These are phyloP conservation scores for Tridacna gigas DNA, from an alignment of 2,888 invertebrate species.

Conservation along the genomic window DNA sequence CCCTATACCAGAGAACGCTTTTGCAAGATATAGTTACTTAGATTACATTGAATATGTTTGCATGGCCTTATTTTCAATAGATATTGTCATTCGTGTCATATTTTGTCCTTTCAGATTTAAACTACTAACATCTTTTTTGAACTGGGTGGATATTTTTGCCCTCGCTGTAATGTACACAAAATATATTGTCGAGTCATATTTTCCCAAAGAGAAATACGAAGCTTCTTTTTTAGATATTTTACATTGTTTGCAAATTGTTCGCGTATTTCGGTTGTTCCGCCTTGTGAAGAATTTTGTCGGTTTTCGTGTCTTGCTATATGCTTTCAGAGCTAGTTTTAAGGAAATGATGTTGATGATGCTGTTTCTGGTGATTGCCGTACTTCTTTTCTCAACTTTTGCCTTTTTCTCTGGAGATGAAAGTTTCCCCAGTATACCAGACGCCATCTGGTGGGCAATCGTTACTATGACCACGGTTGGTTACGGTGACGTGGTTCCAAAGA, in stretches of 20 bases:
- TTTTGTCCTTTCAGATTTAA: constrained; percentile 65
- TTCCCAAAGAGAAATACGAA: constrained; percentile 68
- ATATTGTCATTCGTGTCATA: constrained; percentile 69
- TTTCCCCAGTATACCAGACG: constrained; percentile 76
- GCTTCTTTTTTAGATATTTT: constrained; percentile 69
- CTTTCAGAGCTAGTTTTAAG: constrained; percentile 73
- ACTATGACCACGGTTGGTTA: constrained; percentile 82
- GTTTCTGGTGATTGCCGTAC: constrained; percentile 74
- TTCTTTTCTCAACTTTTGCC: constrained; percentile 75
- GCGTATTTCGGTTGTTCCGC: constrained; percentile 76
- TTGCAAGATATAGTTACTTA: constrained; percentile 52
- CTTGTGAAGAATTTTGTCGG: constrained; percentile 75
- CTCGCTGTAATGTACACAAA: constrained; percentile 71
- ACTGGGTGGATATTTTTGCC: constrained; percentile 73
- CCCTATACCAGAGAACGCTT: constrained; percentile 58
- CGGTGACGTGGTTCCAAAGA: constrained; percentile 76
- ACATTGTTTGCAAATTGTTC: constrained; percentile 71
- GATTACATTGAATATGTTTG: constrained; percentile 64
- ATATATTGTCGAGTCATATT: constrained; percentile 61
- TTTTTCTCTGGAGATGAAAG: constrained; percentile 73
- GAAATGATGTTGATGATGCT: constrained; percentile 76
- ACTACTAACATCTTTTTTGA: constrained; percentile 68
- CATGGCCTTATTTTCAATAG: constrained; percentile 73
- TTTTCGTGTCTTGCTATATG: constrained; percentile 76
- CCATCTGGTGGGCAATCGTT: constrained; percentile 79